Percentiles rank a stretch among this genome's conserved stretches.
Evolutionary conservation across 64 coral and sea anemone species (phyloP).

Genomic region (Pachyseris speciosa): DNA sequence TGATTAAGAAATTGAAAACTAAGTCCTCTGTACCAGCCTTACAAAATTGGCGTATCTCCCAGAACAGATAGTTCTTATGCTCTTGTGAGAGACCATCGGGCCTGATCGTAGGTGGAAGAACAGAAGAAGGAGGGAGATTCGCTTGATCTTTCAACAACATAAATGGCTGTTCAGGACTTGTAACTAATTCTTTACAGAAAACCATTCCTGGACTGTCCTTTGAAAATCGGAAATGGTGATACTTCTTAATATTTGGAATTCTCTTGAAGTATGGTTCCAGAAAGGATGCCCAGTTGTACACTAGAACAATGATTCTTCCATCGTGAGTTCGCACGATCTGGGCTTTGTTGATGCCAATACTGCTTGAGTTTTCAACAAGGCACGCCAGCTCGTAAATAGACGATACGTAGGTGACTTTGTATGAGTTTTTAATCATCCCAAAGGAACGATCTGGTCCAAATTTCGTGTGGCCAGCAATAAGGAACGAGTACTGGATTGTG

Average conservation of each 20-base stretch:
- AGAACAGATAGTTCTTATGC: not conserved
- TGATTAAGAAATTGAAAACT: too few species aligned
- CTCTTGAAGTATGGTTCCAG: slow-evolving; percentile 34
- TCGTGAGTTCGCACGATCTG: slow-evolving; percentile 42
- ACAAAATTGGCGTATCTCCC: not conserved
- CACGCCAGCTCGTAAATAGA: slow-evolving; percentile 51
- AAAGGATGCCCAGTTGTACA: slow-evolving; percentile 38
- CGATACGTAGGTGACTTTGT: slow-evolving; percentile 17
- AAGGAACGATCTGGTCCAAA: slow-evolving; percentile 23
- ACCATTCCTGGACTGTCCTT: slow-evolving; percentile 33
- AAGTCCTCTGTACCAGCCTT: not conserved
- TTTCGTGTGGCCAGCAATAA: slow-evolving; percentile 31
- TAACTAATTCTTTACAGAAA: slow-evolving; percentile 19
- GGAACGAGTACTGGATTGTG: not conserved
- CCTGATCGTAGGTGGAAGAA: not conserved
- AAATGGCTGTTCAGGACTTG: not conserved
- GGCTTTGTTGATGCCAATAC: slow-evolving; percentile 41
- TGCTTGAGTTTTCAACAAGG: slow-evolving; percentile 48
- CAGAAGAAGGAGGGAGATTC: not conserved
- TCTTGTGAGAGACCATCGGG: not conserved
- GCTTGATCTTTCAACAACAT: slow-evolving; percentile 21
- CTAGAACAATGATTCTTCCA: slow-evolving; percentile 39
- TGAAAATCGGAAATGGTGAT: slow-evolving; percentile 46
- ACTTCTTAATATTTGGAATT: slow-evolving; percentile 31
- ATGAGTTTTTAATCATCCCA: slow-evolving; percentile 14